Evolutionary conservation across 2,888 invertebrate genomes (phyloP).

Genomic region (Priocnemis perturbator): DNA sequence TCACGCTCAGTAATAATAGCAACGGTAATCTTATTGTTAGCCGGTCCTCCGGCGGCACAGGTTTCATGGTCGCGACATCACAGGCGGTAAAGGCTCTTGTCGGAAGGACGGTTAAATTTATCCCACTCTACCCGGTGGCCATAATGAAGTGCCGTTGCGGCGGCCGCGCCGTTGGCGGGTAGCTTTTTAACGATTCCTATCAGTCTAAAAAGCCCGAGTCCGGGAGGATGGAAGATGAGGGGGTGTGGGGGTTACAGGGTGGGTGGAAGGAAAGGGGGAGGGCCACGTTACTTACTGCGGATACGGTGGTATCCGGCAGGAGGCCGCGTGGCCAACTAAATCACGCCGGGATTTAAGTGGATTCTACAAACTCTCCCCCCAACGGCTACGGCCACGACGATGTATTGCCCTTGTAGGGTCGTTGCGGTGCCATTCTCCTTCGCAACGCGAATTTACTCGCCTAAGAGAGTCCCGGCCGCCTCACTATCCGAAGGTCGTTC

Average conservation of each 20-base stretch:
- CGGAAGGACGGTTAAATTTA: conserved; percentile 23
- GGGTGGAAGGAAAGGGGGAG: not conserved
- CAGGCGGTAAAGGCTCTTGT: conserved; percentile 10
- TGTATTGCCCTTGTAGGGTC: conserved; percentile 67
- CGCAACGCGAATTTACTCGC: conserved; percentile 45
- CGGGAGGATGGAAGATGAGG: conserved; percentile 33
- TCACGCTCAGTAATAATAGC: no score
- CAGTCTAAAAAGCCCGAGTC: conserved; percentile 63
- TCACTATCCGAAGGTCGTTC: not conserved
- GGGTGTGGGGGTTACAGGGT: conserved; percentile 1
- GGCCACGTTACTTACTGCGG: not conserved
- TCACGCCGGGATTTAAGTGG: conserved; percentile 73
- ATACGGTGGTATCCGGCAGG: conserved; percentile 18
- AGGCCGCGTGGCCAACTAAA: conserved; percentile 68
- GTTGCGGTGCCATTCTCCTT: conserved; percentile 54
- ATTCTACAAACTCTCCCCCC: conserved; percentile 69
- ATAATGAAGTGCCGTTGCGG: conserved; percentile 39
- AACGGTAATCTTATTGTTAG: no score
- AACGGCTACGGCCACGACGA: conserved; percentile 50
- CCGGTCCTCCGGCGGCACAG: no score
- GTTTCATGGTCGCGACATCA: conserved; percentile 14
- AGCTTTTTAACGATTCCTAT: conserved; percentile 64
- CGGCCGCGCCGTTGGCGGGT: conserved; percentile 4
- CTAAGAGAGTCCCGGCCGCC: conserved; percentile 38
- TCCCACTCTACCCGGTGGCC: conserved; percentile 18